Conservation (phyloP, 2,113 vertebrate genomes). For the Ptyas mucosa region DNA sequence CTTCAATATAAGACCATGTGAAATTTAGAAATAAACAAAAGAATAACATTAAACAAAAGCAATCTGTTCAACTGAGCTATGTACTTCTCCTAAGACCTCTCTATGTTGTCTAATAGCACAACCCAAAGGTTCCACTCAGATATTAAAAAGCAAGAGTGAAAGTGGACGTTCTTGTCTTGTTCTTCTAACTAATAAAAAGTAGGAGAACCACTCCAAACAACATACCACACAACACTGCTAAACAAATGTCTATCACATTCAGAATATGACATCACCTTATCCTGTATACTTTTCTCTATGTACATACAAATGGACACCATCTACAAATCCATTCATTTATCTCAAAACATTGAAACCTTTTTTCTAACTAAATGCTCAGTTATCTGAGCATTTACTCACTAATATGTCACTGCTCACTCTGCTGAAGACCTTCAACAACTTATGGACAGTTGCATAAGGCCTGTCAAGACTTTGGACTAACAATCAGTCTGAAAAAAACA, state of each 20-base stretch:
- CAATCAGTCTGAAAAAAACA: too few relatives aligned
- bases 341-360: not conserved
- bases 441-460: too few relatives aligned
- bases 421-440: too few relatives aligned
- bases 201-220: too few relatives aligned
- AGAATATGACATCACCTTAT: not conserved
- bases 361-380: not conserved
- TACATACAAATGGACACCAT: not conserved
- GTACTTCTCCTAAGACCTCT: not conserved
- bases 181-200: too few relatives aligned
- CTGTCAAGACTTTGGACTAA: too few relatives aligned
- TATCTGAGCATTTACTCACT: not conserved
- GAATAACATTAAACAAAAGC: not conserved
- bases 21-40: not conserved
- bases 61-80: not conserved
- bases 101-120: not conserved
- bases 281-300: not conserved
- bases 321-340: not conserved
- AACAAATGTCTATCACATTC: not conserved
- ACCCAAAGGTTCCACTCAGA: not conserved
- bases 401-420: too few relatives aligned
- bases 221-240: not conserved
- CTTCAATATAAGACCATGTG: not conserved
- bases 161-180: not conserved
- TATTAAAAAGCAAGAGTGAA: not conserved